Evolutionary conservation across 2,797 vertebrate species (phyloP), one percentile per base, ranked within the genome.

Genomic region (Myripristis murdjan): DNA sequence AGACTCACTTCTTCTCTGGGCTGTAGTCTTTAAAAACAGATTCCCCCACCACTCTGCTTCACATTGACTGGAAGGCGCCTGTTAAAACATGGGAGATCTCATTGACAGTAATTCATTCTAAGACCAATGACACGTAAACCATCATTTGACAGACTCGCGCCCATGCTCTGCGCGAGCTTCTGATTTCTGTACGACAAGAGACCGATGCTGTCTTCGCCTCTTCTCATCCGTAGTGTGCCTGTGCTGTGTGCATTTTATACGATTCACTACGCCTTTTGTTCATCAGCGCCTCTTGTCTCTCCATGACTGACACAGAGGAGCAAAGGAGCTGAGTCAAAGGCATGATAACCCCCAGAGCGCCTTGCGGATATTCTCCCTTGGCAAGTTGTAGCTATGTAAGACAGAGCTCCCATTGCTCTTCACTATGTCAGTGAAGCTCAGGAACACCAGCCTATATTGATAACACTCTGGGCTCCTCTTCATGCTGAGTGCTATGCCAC

Each of bases 291-390:
- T 26, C n/a, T 46, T 1, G 6, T 20, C 46, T 65, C n/a, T 72
- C 39, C 33, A 1, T 5, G 64, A 76, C 26, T 16, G 59, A 37
- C 61, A 51, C 62, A 35, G 61, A 64, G 60, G 60, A 26, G 59
- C 20, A 35, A 69, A 60, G 46, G 15, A 47, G 31, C 39, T 1
- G 63, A 79, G 71, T 76, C 41, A 70, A 74, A 68, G 57, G 64
- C 60, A 65, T 14, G 56, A 77, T 71, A 71, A 84, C 75, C 82
- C 77, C 71, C 58, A 52, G 54, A 62, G 46, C 43, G 61, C 61
- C 28, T 72, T 52, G 16, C 11, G 46, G 69, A 43, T 35, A 5
- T 64, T 80, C 68, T 80, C 70, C 24, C 54, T 26, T 12, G 65
- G 61, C 57, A 60, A 47, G 70, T 73, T 48, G 70, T 47, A 54